These are phyloP conservation scores for Crocuta crocuta DNA, from an alignment of 2,113 vertebrate genomes.

Conservation along the genomic window DNA sequence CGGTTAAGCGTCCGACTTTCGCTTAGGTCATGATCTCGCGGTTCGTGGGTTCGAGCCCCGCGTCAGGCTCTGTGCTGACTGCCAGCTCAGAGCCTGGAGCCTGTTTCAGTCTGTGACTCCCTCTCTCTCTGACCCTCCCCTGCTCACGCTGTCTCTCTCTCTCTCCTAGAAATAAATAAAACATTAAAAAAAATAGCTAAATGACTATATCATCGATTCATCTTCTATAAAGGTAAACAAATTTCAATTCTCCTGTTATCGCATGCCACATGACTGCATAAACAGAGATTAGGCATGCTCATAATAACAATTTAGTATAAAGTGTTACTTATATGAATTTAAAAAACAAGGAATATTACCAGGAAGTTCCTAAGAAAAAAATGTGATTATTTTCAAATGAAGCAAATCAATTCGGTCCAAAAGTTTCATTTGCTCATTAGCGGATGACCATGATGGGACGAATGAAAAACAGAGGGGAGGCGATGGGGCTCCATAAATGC, in stretches of 20 bases:
- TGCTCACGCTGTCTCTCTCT: no score
- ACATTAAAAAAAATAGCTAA: background rate
- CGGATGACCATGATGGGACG: background rate
- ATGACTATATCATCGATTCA: background rate
- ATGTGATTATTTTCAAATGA: conserved; percentile 1
- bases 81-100: no score
- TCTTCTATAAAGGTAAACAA: background rate
- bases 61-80: no score
- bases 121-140: no score
- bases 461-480: background rate
- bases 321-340: background rate
- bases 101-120: no score
- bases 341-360: background rate
- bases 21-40: no score
- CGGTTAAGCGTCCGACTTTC: no score
- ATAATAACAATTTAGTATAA: background rate
- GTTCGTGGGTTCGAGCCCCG: no score
- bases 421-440: background rate
- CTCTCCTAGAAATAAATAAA: no score
- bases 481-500: background rate
- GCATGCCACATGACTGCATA: background rate
- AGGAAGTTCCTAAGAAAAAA: background rate
- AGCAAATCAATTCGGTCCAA: background rate
- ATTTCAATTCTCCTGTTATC: background rate
- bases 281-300: background rate